Evolutionary conservation across 2,888 invertebrate genomes (phyloP), one percentile per base, ranked within the genome.

Genomic region (Drosophila pegasa): DNA sequence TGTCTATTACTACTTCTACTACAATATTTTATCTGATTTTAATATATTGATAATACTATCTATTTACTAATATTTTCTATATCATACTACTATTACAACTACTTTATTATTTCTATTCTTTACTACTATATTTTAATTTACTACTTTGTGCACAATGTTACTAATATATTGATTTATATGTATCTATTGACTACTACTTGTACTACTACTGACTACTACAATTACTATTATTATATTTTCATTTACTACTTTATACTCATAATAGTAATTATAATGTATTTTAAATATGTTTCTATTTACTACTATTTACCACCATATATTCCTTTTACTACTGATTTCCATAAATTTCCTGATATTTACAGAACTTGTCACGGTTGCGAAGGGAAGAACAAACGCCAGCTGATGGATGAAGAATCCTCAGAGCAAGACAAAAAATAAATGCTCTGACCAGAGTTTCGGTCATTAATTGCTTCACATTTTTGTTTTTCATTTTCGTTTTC

Each of bases 391-490:
- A 4, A 25, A 8, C 22, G 22, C 35, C 27, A 8, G 20, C 20
- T 10, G n/a, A 37, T 40, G 10, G 1, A 1, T 33, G n/a, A 8
- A 4, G 48, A 58, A 14, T 43, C 10, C 0, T 12, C 35, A 40
- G 25, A 27, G 31, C 8, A n/a, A n/a, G n/a, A n/a, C 8, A 8
- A 6, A 29, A 8, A 29, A 8, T 62, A 65, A 64, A n/a, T 58
- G 35, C 41, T 33, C 22, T 40, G 43, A 52, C 58, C 58, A 38
- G 65, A 77, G 68, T 78, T 76, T 73, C 22, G 33, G 61, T 74
- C 69, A 79, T 84, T 74, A 86, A 77, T 69, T 69, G 56, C 65
- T 71, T 67, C 50, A 61, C 66, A 73, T 70, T 77, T 65, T 60
- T 63, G 31, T 54, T 38, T 61, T 62, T 56, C 62, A 56, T 63